phyloP scores from a whole-genome alignment of 2,113 vertebrate species.

The Oreochromis spilurus region DNA sequence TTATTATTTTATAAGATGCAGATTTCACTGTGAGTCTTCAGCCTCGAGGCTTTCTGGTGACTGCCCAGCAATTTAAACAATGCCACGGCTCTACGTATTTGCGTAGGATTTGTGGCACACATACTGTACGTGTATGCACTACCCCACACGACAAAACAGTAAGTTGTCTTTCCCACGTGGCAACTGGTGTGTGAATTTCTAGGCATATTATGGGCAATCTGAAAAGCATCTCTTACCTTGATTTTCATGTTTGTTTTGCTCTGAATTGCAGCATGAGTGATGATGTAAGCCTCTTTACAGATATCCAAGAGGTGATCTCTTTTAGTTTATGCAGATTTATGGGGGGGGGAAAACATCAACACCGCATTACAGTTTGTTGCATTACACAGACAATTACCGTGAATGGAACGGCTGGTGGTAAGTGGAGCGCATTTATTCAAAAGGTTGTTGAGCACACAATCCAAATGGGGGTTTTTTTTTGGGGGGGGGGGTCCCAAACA shows the following conservation, averaged over 20 bases:
- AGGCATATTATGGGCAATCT: not conserved
- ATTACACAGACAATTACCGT: slow-evolving; percentile 2
- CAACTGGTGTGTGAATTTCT: not conserved
- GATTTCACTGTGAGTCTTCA: slow-evolving; percentile 41
- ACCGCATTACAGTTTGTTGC: not conserved
- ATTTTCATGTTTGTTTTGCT: not conserved
- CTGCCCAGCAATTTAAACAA: slow-evolving; percentile 22
- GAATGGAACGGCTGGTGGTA: not conserved
- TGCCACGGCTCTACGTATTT: not conserved
- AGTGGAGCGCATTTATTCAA: slow-evolving; percentile 27
- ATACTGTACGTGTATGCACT: not conserved
- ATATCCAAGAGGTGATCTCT: not conserved
- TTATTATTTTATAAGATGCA: slow-evolving; percentile 57
- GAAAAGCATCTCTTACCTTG: not conserved
- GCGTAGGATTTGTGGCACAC: not conserved
- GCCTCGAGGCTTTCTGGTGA: slow-evolving; percentile 38
- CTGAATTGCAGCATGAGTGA: not conserved
- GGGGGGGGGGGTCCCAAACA: not conserved
- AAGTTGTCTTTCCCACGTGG: not conserved
- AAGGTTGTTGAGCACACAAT: not conserved
- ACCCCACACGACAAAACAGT: not conserved
- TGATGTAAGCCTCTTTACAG: not conserved
- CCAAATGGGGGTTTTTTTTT: not conserved
- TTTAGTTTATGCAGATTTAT: not conserved
- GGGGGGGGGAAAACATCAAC: not conserved